Conservation (phyloP, 2,888 invertebrate species). For the Hemicrepidius hirtus region DNA sequence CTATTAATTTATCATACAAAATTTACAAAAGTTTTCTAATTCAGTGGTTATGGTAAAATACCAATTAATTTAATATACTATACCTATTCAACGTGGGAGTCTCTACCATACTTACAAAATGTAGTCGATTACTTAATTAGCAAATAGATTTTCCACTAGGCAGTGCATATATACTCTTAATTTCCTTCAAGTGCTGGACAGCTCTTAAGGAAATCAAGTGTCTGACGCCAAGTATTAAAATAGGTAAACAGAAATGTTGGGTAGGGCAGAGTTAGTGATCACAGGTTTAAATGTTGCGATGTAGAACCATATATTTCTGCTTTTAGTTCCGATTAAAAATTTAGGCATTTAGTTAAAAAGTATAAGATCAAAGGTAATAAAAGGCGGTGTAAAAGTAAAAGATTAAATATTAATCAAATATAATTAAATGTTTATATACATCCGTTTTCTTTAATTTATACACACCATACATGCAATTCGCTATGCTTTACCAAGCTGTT, state of each 20-base stretch:
- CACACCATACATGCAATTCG: constrained; percentile 53
- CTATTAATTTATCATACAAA: too few species aligned
- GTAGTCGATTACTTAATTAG: constrained; percentile 66
- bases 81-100: background rate
- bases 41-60: background rate
- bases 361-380: too few species aligned
- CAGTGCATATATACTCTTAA: constrained; percentile 65
- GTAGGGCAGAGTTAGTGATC: constrained; percentile 58
- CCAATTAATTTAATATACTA: background rate
- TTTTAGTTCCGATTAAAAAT: too few species aligned
- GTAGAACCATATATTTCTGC: too few species aligned
- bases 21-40: background rate
- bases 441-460: constrained; percentile 44
- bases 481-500: constrained; percentile 55
- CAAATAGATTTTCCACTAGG: constrained; percentile 67
- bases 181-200: constrained; percentile 70
- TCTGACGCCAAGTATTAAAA: constrained; percentile 64
- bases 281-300: background rate
- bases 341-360: too few species aligned
- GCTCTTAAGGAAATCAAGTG: constrained; percentile 71
- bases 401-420: constrained; percentile 26
- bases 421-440: constrained; percentile 26
- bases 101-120: constrained; percentile 3
- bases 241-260: constrained; percentile 65
- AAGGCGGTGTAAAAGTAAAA: background rate